Evolutionary conservation across 2,113 vertebrate genomes (phyloP).

Genomic region (Eurystomus gularis): DNA sequence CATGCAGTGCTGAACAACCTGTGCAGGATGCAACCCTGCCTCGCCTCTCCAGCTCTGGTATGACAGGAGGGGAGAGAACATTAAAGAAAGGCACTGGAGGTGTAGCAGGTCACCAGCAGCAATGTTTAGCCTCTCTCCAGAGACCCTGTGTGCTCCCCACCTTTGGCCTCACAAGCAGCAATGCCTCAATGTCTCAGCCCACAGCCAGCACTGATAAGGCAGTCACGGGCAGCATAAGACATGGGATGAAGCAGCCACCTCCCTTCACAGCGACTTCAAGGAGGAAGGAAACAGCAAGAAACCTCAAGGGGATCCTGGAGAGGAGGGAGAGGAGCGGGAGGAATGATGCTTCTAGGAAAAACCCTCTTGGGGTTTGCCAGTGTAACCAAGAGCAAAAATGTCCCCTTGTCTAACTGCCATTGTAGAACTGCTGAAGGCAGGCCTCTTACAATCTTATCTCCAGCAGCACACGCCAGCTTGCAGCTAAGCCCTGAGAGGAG

Average conservation of each 20-base stretch:
- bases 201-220: background rate
- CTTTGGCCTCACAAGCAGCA: background rate
- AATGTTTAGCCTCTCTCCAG: background rate
- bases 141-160: background rate
- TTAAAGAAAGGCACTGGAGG: background rate
- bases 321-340: background rate
- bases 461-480: accelerated
- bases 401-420: background rate
- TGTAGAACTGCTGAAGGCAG: accelerated
- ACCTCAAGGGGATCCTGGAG: background rate
- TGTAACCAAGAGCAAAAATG: background rate
- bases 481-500: background rate
- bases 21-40: background rate
- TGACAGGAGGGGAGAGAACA: background rate
- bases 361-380: background rate
- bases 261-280: background rate
- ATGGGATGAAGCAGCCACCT: background rate
- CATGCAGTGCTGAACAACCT: background rate
- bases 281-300: background rate
- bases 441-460: background rate
- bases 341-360: background rate
- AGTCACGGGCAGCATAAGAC: background rate
- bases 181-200: accelerated
- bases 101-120: background rate
- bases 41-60: accelerated